A percentile compares a stretch with the other conserved stretches of the same genome.
Conservation (phyloP, 2,113 vertebrate genomes). For the Lathamus discolor region DNA sequence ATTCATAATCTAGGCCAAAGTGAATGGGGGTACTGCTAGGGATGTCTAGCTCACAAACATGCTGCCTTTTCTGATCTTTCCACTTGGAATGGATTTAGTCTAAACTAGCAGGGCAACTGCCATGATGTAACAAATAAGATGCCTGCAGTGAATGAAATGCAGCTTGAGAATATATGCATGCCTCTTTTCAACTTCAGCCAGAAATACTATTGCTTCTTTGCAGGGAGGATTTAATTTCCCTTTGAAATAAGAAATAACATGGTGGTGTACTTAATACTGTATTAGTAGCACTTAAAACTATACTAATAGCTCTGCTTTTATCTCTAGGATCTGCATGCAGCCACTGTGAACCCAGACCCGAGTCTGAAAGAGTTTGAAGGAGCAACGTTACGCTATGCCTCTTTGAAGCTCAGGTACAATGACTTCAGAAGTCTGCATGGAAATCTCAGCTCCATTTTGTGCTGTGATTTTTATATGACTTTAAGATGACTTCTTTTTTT, state of each 20-base stretch:
- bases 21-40: constrained; percentile 56
- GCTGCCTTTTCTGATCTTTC: constrained; percentile 53
- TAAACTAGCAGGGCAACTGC: constrained; percentile 23
- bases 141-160: constrained; percentile 58
- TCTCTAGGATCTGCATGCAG: constrained; percentile 89
- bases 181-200: constrained; percentile 55
- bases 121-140: constrained; percentile 14
- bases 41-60: constrained; percentile 52
- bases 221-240: constrained; percentile 58
- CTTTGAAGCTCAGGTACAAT: constrained; percentile 91
- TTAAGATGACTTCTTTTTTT: not conserved
- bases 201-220: constrained; percentile 60
- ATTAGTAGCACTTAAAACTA: not conserved
- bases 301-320: constrained; percentile 33
- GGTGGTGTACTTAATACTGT: not conserved
- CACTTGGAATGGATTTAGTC: constrained; percentile 47
- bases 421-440: not conserved
- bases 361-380: constrained; percentile 95
- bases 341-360: constrained; percentile 91
- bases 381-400: constrained; percentile 92
- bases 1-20: constrained; percentile 63
- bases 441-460: not conserved
- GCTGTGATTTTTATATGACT: not conserved
- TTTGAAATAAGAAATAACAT: constrained; percentile 26
- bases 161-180: constrained; percentile 74